These are phyloP conservation scores for Paralichthys olivaceus DNA, from an alignment of 2,113 vertebrate species.

Conservation along the genomic window DNA sequence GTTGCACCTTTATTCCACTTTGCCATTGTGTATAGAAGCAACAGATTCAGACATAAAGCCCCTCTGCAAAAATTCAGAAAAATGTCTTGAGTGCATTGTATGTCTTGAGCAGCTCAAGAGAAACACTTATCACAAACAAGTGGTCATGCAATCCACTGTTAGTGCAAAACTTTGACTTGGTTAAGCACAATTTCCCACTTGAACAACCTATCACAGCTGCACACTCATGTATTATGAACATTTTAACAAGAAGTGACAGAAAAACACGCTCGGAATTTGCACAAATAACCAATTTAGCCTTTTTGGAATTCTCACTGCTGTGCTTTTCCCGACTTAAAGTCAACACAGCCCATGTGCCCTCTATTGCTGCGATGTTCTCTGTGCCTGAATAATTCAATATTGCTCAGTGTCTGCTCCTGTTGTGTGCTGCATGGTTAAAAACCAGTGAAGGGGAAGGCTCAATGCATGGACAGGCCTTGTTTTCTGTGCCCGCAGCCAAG, in stretches of 20 bases:
- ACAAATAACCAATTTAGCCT: constrained; percentile 4
- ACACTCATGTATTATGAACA: not conserved
- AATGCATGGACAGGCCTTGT: constrained; percentile 70
- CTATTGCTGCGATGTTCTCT: constrained; percentile 48
- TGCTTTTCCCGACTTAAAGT: constrained; percentile 33
- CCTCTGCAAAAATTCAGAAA: too few relatives aligned
- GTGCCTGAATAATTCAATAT: constrained; percentile 75
- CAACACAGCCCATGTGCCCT: constrained; percentile 26
- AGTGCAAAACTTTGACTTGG: too few relatives aligned
- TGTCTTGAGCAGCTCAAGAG: too few relatives aligned
- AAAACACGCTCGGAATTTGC: not conserved
- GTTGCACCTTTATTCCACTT: too few relatives aligned
- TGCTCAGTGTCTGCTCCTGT: constrained; percentile 73
- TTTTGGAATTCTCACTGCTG: constrained; percentile 33
- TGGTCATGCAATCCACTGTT: too few relatives aligned
- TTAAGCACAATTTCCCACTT: too few relatives aligned
- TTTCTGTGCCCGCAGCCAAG: constrained; percentile 72
- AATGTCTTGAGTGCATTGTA: too few relatives aligned
- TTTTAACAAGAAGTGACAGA: not conserved
- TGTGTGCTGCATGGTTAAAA: constrained; percentile 70
- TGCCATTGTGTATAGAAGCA: too few relatives aligned
- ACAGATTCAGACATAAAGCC: too few relatives aligned
- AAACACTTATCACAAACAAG: too few relatives aligned
- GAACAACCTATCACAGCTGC: too few relatives aligned
- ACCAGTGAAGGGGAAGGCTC: constrained; percentile 75